These are phyloP conservation scores for Salminus brasiliensis DNA, from an alignment of 2,113 vertebrate genomes.

Conservation along the genomic window DNA sequence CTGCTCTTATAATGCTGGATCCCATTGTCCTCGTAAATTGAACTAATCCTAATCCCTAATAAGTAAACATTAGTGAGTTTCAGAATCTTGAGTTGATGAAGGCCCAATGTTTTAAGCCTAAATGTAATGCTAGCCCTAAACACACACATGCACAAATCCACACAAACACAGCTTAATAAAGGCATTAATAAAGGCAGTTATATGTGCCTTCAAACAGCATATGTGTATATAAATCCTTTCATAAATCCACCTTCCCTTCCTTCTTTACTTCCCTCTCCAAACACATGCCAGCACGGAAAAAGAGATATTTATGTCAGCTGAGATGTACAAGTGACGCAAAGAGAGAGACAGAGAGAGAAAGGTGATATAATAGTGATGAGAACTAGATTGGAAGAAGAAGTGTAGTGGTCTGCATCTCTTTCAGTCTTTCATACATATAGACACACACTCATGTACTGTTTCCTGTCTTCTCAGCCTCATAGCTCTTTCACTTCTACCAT, in stretches of 20 bases:
- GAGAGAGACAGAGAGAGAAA: slow-evolving; percentile 17
- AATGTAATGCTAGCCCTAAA: too few species aligned
- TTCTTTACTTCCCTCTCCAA: slow-evolving; percentile 66
- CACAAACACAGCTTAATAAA: slow-evolving; percentile 18
- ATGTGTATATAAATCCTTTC: slow-evolving; percentile 25
- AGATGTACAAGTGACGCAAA: slow-evolving; percentile 12
- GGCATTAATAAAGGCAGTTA: too few species aligned
- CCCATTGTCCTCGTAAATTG: too few species aligned
- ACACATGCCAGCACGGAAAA: slow-evolving; percentile 40
- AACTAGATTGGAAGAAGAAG: too few species aligned
- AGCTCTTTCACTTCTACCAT: not conserved
- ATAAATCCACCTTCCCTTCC: slow-evolving; percentile 11
- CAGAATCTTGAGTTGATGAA: too few species aligned
- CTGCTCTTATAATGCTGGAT: too few species aligned
- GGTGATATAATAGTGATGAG: not conserved
- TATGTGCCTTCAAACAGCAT: too few species aligned
- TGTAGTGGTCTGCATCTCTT: not conserved
- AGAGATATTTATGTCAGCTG: slow-evolving; percentile 34
- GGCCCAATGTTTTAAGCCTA: too few species aligned
- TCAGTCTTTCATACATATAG: not conserved
- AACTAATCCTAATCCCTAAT: too few species aligned
- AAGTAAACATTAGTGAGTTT: too few species aligned
- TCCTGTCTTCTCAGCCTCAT: slow-evolving; percentile 23
- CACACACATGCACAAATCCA: slow-evolving; percentile 16
- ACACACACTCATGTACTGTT: not conserved